These are phyloP conservation scores for Sinocyclocheilus rhinocerous DNA, from an alignment of 2,113 vertebrate species.

Conservation along the genomic window DNA sequence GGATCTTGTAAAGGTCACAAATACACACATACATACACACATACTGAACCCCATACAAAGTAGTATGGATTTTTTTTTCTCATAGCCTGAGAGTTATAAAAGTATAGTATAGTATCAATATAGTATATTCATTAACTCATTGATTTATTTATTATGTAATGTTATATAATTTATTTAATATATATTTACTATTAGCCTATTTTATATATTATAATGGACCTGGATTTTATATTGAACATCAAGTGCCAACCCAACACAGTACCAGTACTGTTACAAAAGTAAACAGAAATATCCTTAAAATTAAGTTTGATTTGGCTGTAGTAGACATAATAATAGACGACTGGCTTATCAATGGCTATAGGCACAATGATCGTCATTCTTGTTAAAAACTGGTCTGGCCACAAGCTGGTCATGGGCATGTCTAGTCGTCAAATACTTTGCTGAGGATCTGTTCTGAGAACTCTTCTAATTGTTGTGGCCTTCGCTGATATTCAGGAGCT, in stretches of 20 bases:
- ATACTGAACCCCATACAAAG: neutral
- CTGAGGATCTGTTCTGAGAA: neutral
- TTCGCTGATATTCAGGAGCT: too few species aligned
- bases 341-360: neutral
- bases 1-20: conserved; percentile 73
- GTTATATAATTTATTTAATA: too few species aligned
- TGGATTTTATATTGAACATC: neutral
- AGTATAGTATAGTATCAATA: too few species aligned
- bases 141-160: too few species aligned
- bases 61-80: neutral
- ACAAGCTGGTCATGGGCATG: neutral
- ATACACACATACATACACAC: conserved; percentile 17
- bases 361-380: neutral
- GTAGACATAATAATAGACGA: too few species aligned
- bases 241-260: neutral
- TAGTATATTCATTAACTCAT: too few species aligned
- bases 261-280: neutral
- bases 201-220: neutral
- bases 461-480: neutral
- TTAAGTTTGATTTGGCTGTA: neutral
- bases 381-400: neutral
- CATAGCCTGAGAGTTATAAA: too few species aligned
- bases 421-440: neutral
- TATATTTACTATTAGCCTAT: too few species aligned
- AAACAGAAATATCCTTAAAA: neutral